These are phyloP conservation scores for Mus musculus DNA, from an alignment of 2,113 vertebrate genomes.

Conservation along the genomic window GRCm39 chr14:107012001-107012500, in stretches of 20 bases:
- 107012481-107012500: not conserved
- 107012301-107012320: not conserved
- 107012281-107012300: not conserved
- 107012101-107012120: slow-evolving; percentile 70
- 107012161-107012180: not conserved
- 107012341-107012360: slow-evolving; percentile 9
- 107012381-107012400: not conserved
- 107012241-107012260: slow-evolving; percentile 5
- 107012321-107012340: slow-evolving; percentile 7
- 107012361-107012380: not conserved
- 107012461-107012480: not conserved
- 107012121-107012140: slow-evolving; percentile 54
- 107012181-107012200: not conserved
- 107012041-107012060: slow-evolving; percentile 70
- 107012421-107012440: not conserved
- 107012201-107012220: not conserved
- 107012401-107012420: not conserved
- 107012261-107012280: slow-evolving; percentile 31
- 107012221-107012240: not conserved
- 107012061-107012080: slow-evolving; percentile 74
- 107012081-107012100: slow-evolving; percentile 64
- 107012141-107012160: slow-evolving; percentile 34
- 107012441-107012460: slow-evolving; percentile 9
- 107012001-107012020: slow-evolving; percentile 68
- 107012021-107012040: slow-evolving; percentile 74